These are phyloP conservation scores for Actinostola sp. DNA, from an alignment of 92 coral and sea anemone genomes.

Conservation along the genomic window DNA sequence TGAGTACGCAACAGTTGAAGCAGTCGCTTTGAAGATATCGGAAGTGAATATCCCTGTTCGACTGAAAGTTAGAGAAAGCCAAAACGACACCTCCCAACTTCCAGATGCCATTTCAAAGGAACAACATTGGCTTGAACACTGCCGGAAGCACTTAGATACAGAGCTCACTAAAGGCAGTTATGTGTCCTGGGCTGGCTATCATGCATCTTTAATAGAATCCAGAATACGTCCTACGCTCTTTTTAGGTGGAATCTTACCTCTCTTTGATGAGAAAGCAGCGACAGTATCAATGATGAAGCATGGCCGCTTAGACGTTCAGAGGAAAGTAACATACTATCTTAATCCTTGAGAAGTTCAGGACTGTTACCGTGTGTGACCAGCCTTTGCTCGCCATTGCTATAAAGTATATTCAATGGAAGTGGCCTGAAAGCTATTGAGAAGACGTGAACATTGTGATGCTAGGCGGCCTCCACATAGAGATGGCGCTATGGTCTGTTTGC, in stretches of 20 bases:
- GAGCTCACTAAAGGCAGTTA: constrained; percentile 10
- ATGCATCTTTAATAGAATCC: constrained; percentile 11
- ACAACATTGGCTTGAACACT: constrained; percentile 31
- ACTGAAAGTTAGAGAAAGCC: constrained; percentile 19
- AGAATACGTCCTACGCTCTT: neutral
- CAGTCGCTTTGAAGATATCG: too few relatives aligned
- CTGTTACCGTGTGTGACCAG: constrained; percentile 21
- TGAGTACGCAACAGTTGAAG: too few relatives aligned
- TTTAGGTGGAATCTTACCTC: constrained; percentile 13
- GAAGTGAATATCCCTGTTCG: constrained; percentile 25
- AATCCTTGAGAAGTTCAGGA: constrained; percentile 18
- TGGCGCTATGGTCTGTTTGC: constrained; percentile 41
- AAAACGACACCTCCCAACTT: constrained; percentile 6
- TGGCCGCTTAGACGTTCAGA: constrained; percentile 22
- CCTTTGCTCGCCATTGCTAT: constrained; percentile 34
- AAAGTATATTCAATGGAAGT: constrained; percentile 32
- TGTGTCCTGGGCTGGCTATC: constrained; percentile 25
- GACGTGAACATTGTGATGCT: constrained; percentile 30
- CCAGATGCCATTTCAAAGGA: constrained; percentile 15
- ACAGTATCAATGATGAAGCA: constrained; percentile 44
- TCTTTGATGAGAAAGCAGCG: constrained; percentile 30
- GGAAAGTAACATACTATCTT: constrained; percentile 14
- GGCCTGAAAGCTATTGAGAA: constrained; percentile 47
- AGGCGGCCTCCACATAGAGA: constrained; percentile 45
- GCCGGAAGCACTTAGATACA: constrained; percentile 14